phyloP scores from a whole-genome alignment of 2,797 vertebrate species.

The Anas capensis region DNA sequence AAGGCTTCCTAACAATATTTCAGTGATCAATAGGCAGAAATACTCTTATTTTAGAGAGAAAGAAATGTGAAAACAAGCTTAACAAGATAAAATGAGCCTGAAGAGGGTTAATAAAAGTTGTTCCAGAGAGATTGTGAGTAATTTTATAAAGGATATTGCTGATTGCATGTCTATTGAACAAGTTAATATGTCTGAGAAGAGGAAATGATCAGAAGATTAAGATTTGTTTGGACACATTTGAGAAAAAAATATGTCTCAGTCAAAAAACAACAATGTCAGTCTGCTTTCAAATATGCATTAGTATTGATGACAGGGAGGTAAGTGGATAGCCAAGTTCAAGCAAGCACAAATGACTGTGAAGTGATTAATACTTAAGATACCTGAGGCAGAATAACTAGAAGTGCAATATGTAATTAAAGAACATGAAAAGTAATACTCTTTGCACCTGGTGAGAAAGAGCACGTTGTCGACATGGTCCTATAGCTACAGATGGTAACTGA shows the following conservation, averaged over 20 bases:
- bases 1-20: not conserved
- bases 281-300: not conserved
- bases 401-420: conserved; percentile 51
- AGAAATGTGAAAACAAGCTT: not conserved
- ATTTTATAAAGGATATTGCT: conserved; percentile 21
- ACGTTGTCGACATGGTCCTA: not conserved
- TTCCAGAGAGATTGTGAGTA: not conserved
- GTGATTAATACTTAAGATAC: conserved; percentile 61
- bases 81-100: not conserved
- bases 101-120: conserved; percentile 5
- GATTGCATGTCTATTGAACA: not conserved
- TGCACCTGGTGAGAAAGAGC: not conserved
- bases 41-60: not conserved
- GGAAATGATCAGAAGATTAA: not conserved
- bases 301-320: not conserved
- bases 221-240: not conserved
- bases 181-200: not conserved
- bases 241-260: not conserved
- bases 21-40: not conserved
- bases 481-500: not conserved
- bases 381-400: conserved; percentile 17
- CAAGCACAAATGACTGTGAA: conserved; percentile 22
- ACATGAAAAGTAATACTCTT: not conserved
- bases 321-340: conserved; percentile 14
- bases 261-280: not conserved